These are phyloP conservation scores for Sinhomidia bicolor DNA, from an alignment of 2,888 invertebrate genomes.

Conservation along the genomic window DNA sequence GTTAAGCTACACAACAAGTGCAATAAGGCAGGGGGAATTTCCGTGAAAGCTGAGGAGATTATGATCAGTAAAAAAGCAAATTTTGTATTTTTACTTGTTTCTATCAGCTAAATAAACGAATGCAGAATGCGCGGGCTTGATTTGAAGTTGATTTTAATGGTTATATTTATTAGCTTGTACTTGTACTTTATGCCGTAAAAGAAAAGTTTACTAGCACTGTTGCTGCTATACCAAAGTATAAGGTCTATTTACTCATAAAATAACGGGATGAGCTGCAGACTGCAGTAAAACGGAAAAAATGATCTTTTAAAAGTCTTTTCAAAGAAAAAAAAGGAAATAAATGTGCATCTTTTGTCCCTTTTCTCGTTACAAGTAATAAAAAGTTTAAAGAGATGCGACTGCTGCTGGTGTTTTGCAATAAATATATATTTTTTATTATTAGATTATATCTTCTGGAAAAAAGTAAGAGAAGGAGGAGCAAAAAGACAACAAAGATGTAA, in stretches of 20 bases:
- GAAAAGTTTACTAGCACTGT: neutral
- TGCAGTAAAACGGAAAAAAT: neutral
- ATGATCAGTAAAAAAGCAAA: neutral
- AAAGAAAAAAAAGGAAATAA: neutral
- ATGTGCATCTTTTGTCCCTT: constrained; percentile 6
- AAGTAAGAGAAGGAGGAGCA: neutral
- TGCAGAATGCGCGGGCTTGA: neutral
- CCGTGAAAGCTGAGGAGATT: constrained; percentile 20
- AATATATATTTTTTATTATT: neutral
- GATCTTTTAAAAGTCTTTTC: neutral
- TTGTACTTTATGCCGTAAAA: neutral
- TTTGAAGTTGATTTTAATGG: neutral
- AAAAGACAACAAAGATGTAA: neutral
- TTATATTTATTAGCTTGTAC: neutral
- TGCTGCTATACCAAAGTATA: neutral
- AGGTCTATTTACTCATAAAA: neutral
- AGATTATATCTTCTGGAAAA: neutral
- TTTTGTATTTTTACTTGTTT: neutral
- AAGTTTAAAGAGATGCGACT: neutral
- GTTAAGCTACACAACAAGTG: too few species aligned
- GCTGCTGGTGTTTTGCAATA: too few species aligned
- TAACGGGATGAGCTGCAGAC: neutral
- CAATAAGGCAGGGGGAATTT: neutral
- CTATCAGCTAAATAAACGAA: neutral
- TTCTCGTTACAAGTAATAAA: constrained; percentile 20